Base-by-base conservation (phyloP, 2,113 vertebrate species). In the Carollia perspicillata region DNA sequence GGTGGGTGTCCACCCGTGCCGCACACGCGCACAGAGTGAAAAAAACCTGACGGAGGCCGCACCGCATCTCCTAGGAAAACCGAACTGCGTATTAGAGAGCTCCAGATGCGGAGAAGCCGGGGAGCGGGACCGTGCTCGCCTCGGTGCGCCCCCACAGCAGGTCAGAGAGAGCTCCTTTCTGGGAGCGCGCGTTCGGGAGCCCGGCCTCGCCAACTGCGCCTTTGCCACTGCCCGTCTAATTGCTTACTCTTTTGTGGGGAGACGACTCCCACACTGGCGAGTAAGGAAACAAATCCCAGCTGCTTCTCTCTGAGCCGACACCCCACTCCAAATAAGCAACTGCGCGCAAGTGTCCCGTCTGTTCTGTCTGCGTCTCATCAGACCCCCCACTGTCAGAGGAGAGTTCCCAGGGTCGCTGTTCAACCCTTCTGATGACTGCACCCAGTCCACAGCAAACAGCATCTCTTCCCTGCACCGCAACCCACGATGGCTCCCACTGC, bases 141-240 rank as follows among this genome's bases (percentile, higher is more conserved):
- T 5, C 0, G 1, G 37, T 13, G 7, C 49, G 65, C 22, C 22
- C 60, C 2, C 12, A 18, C 8, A 9, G 7, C 1, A 18, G 51
- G 1, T 35, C 28, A 3, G 12, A 42, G 44, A 47, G 20, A 37
- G 8, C 33, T 47, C 51, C 0, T 30, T 6, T 28, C 33, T 1
- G 11, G 12, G 6, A 26, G 13, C 0, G 1, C 4, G 0, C 0
- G 0, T 3, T n/a, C 28, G 23, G 44, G 78, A 79, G 87, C 3
- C 63, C 8, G 2, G 35, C 14, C 60, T 8, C 30, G 20, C 74
- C 84, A 63, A 30, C 84, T 17, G 37, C 1, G 7, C 51, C 20
- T 78, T 71, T n/a, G 42, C 68, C 55, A 1, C 55, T 11, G 35
- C 68, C 9, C 1, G n/a, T 26, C 17, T 30, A 71, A 55, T 78